phyloP scores from a whole-genome alignment of 2,113 vertebrate genomes.

The Lepidothrix coronata region DNA sequence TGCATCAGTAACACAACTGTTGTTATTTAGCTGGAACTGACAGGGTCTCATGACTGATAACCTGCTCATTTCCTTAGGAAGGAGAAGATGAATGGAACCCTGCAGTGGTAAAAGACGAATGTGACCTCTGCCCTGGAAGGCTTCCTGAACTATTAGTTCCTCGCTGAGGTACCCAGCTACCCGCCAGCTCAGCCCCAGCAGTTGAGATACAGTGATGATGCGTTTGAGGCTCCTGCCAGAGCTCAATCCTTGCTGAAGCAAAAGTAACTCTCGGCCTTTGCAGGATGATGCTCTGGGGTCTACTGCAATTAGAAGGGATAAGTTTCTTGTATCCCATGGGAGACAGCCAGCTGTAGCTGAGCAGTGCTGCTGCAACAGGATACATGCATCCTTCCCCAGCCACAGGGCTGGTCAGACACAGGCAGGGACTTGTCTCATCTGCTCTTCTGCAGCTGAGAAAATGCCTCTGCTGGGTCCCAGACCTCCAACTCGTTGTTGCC shows the following conservation, averaged over 20 bases:
- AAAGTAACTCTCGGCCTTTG: not conserved
- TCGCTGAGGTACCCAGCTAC: not conserved
- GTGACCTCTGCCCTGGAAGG: not conserved
- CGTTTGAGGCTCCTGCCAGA: not conserved
- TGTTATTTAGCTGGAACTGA: not conserved
- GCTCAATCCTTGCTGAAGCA: not conserved
- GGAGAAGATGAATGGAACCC: not conserved
- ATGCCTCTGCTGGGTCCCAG: rapidly evolving
- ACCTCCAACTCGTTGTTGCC: not conserved
- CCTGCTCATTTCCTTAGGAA: not conserved
- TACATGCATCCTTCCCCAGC: rapidly evolving
- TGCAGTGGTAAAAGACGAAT: not conserved
- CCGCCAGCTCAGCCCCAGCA: not conserved
- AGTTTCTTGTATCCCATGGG: not conserved
- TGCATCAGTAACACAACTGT: not conserved
- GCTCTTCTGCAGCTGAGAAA: not conserved
- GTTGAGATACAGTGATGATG: not conserved
- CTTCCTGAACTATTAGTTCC: not conserved
- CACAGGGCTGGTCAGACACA: too few relatives aligned
- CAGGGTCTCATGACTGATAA: not conserved
- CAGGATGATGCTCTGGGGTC: not conserved
- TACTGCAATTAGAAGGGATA: not conserved
- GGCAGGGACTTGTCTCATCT: not conserved
- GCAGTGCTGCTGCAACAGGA: not conserved
- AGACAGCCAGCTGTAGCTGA: not conserved